A percentile compares a stretch with the other conserved stretches of the same genome.
These are phyloP conservation scores for Augiades crinisus DNA, from an alignment of 2,888 invertebrate genomes.

Conservation along the genomic window DNA sequence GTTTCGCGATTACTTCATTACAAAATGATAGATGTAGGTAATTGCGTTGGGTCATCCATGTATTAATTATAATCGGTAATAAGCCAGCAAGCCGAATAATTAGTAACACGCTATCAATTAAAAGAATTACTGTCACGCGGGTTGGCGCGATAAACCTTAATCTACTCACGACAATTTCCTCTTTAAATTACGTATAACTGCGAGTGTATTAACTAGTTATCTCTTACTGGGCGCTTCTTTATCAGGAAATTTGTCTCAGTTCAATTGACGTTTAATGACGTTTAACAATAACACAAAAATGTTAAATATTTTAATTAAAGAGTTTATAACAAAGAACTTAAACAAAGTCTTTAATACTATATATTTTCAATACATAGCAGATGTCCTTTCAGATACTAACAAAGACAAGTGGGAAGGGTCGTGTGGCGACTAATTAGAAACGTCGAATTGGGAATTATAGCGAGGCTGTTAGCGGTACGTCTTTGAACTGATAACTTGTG, in stretches of 20 bases:
- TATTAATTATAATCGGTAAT: background rate
- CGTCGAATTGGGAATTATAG: slow-evolving; percentile 26
- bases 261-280: too few species aligned
- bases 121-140: background rate
- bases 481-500: slow-evolving; percentile 33
- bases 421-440: slow-evolving; percentile 23
- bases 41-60: background rate
- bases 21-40: background rate
- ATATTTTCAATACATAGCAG: too few species aligned
- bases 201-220: too few species aligned
- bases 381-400: background rate
- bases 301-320: too few species aligned
- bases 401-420: background rate
- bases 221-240: too few species aligned
- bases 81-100: background rate
- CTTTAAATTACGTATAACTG: background rate
- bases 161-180: background rate
- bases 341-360: too few species aligned
- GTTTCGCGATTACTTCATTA: too few species aligned
- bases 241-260: too few species aligned
- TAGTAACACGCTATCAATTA: background rate
- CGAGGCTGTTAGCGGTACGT: slow-evolving; percentile 18
- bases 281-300: too few species aligned
- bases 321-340: too few species aligned
- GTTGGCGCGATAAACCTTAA: background rate